Evolutionary conservation across 2,113 vertebrate genomes (phyloP).

Genomic region (Vicugna pacos): DNA sequence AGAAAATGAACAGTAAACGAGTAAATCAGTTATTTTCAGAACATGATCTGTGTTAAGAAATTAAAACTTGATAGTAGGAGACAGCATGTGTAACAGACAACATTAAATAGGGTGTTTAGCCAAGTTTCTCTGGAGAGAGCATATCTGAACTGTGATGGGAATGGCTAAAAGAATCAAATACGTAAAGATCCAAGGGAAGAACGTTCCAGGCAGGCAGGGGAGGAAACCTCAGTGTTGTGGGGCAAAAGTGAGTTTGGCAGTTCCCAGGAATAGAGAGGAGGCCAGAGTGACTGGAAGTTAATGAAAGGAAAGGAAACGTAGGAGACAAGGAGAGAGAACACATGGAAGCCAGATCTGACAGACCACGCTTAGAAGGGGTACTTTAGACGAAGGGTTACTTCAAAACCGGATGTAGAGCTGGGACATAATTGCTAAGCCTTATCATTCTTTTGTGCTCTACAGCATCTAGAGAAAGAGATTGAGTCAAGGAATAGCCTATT

Average conservation of each 20-base stretch:
- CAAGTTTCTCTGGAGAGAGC: background rate
- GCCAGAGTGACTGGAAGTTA: background rate
- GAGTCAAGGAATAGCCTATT: background rate
- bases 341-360: background rate
- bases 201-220: background rate
- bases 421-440: conserved; percentile 29
- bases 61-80: background rate
- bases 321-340: background rate
- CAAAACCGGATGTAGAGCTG: background rate
- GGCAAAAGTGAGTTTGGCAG: background rate
- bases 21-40: background rate
- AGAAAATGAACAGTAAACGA: background rate
- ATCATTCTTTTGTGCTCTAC: background rate
- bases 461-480: background rate
- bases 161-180: background rate
- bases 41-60: background rate
- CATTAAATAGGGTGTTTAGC: background rate
- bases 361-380: background rate
- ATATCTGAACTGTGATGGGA: background rate
- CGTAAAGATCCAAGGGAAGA: background rate
- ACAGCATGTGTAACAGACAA: background rate
- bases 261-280: background rate
- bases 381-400: background rate
- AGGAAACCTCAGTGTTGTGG: background rate
- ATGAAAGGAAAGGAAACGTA: background rate